A percentile compares a stretch with the other conserved stretches of the same genome.
These are phyloP conservation scores for Eulemur coronatus DNA, from an alignment of 2,797 vertebrate genomes.

Conservation along the genomic window DNA sequence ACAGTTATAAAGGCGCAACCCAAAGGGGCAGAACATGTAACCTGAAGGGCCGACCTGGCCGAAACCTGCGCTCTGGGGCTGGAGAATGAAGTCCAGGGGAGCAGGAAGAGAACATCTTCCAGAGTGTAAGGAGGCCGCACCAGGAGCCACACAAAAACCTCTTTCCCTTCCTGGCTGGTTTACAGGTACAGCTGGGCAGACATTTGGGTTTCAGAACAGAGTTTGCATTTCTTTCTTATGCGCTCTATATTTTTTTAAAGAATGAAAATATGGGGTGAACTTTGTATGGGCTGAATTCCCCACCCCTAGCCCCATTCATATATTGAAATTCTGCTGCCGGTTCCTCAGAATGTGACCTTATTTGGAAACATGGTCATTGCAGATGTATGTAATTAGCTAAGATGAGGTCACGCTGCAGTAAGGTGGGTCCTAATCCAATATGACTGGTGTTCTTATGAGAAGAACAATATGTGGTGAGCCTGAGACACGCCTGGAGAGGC, in stretches of 20 bases:
- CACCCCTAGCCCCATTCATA: not conserved
- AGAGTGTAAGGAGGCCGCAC: not conserved
- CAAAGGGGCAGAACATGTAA: not conserved
- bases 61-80: not conserved
- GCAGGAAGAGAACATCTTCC: not conserved
- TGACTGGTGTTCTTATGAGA: not conserved
- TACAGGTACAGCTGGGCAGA: not conserved
- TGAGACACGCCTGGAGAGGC: not conserved
- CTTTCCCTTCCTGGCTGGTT: constrained; percentile 34
- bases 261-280: not conserved
- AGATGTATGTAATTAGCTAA: not conserved
- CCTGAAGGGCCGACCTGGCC: not conserved
- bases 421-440: not conserved
- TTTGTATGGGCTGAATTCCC: not conserved
- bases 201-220: not conserved
- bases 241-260: not conserved
- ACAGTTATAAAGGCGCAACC: not conserved
- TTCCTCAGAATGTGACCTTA: not conserved
- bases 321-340: not conserved
- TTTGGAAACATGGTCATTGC: not conserved
- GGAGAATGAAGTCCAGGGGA: not conserved
- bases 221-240: not conserved
- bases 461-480: not conserved
- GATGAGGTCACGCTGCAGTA: not conserved
- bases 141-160: constrained; percentile 41